Base-by-base conservation (phyloP, 1,140 invertebrate species). In the Nasonia longicornis region DNA sequence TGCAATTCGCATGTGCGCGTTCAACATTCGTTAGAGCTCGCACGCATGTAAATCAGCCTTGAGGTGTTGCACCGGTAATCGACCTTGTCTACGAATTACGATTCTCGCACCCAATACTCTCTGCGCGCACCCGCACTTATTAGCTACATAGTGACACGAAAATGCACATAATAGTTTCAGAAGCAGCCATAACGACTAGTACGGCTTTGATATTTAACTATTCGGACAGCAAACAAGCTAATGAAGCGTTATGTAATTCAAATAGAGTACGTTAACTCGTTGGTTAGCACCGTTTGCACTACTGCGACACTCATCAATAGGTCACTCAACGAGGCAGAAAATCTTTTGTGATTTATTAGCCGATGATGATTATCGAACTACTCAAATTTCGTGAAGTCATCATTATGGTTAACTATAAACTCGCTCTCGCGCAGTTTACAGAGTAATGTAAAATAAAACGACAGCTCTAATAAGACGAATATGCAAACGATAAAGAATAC, bases 11-110 rank as follows among this genome's bases (percentile, higher is more conserved):
- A 0, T 20, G 48, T 2, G 48, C 48, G 2, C 48, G 3, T 20
- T 52, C 12, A 20, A 2, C 63, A 66, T 29, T 66, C 7, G 22
- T 26, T 10, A 26, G 31, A 35, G 63, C 7, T 6, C 2, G 52
- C 42, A 45, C 8, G 82, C 72, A 83, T 81, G 72, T 67, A 77
- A 84, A 84, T 84, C 48, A 85, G 81, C 86, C 86, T 89, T 87
- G 84, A 85, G 84, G 85, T 84, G 42, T 85, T 81, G 82, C 78
- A 73, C 10, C 70, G 58, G 35, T 79, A 84, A 84, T 82, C 80
- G 66, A 75, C 84, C 82, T 85, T 84, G 83, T 84, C 83, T 42
- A 48, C n/a, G 14, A 10, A n/a, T 70, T 70, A 29, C n/a, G n/a
- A 31, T 67, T 67, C 11, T 67, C 8, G 16, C 64, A 29, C 26